Conservation (phyloP, 2,797 vertebrate genomes). For the Sebastes trivittatus region DNA sequence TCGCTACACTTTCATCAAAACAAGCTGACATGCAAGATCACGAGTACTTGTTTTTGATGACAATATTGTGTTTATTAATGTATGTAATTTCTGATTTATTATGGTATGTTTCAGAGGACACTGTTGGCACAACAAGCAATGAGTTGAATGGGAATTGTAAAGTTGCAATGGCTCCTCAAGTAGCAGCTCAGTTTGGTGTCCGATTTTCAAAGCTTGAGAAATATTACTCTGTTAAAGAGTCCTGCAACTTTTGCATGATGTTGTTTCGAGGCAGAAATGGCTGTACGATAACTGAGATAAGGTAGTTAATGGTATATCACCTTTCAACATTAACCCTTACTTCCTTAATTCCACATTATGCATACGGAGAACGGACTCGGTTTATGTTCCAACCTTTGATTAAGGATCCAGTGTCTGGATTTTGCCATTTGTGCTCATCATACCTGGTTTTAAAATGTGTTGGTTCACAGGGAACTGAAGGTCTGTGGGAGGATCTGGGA, state of each 20-base stretch:
- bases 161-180: conserved; percentile 13
- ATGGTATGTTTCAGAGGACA: conserved; percentile 31
- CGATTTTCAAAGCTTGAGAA: conserved; percentile 9
- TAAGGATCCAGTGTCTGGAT: conserved; percentile 56
- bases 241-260: conserved; percentile 46
- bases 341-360: conserved; percentile 41
- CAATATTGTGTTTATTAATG: conserved; percentile 10
- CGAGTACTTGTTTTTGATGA: conserved; percentile 32
- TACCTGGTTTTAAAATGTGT: conserved; percentile 62
- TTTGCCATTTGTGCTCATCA: conserved; percentile 51
- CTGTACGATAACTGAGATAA: conserved; percentile 30
- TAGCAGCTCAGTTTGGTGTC: neutral
- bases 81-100: conserved; percentile 29
- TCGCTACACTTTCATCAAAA: conserved; percentile 8
- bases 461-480: conserved; percentile 63
- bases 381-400: conserved; percentile 33
- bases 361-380: conserved; percentile 40
- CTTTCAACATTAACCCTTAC: conserved; percentile 13
- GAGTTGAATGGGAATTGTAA: conserved; percentile 7
- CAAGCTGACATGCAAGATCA: conserved; percentile 22
- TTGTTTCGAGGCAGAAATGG: conserved; percentile 38
- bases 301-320: neutral
- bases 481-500: conserved; percentile 55
- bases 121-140: conserved; percentile 21
- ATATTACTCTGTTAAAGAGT: conserved; percentile 1